A percentile compares a stretch with the other conserved stretches of the same genome.
These are phyloP conservation scores for Eulemur rubriventer DNA, from an alignment of 2,797 vertebrate species.

Conservation along the genomic window DNA sequence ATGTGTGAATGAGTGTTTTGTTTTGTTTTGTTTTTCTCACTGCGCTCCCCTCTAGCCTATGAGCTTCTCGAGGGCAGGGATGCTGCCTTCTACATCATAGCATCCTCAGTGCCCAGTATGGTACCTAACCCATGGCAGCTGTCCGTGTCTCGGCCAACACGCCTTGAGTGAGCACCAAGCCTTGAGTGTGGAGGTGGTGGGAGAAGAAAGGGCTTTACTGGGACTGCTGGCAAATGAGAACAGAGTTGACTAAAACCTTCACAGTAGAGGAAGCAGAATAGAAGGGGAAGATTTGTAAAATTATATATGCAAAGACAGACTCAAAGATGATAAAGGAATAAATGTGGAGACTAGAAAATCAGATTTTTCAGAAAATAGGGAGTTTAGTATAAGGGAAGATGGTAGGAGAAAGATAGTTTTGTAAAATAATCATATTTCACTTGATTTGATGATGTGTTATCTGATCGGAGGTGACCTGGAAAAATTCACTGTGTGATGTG, in stretches of 20 bases:
- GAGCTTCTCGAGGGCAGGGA: neutral
- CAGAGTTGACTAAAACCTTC: neutral
- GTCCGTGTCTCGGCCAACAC: no score
- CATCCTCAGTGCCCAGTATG: accelerated
- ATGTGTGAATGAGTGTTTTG: neutral
- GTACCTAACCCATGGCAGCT: neutral
- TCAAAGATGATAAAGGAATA: neutral
- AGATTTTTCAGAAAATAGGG: neutral
- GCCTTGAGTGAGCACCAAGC: accelerated
- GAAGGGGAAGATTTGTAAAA: neutral
- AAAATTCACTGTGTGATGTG: neutral
- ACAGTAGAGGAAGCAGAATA: neutral
- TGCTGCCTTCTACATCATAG: accelerated
- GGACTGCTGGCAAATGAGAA: neutral
- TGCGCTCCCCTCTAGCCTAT: neutral
- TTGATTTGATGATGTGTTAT: neutral
- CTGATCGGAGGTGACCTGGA: neutral
- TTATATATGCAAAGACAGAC: neutral
- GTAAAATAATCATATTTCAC: neutral
- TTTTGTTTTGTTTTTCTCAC: neutral
- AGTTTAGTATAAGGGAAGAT: neutral
- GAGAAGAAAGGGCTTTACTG: neutral
- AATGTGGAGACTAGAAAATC: neutral
- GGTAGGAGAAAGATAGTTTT: neutral
- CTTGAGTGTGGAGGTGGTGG: accelerated